phyloP scores from a whole-genome alignment of 2,888 invertebrate species.

The Scaptomyza reducta region DNA sequence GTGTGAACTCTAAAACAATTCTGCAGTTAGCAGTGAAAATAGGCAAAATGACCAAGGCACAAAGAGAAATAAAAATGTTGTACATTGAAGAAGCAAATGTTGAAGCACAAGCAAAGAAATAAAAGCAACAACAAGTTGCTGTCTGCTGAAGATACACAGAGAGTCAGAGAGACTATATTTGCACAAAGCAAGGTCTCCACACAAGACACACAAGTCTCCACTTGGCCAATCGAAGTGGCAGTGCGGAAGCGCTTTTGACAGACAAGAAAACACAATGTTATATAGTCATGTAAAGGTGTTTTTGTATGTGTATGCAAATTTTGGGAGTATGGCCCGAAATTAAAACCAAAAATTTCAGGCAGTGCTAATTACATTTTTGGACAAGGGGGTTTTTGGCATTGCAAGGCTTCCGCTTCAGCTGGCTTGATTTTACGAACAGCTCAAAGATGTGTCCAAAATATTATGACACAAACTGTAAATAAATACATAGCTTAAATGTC shows the following conservation, averaged over 20 bases:
- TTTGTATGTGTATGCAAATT: conserved; percentile 5
- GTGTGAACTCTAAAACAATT: conserved; percentile 42
- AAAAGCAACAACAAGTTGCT: conserved; percentile 73
- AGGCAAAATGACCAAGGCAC: conserved; percentile 38
- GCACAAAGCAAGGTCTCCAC: conserved; percentile 56
- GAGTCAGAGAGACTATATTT: conserved; percentile 48
- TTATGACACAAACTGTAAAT: conserved; percentile 38
- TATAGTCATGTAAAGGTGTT: conserved; percentile 12
- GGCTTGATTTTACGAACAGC: conserved; percentile 48
- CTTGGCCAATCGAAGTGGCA: conserved; percentile 47
- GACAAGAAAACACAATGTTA: conserved; percentile 49
- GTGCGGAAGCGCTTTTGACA: conserved; percentile 52
- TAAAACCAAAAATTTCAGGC: conserved; percentile 40
- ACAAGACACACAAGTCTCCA: conserved; percentile 55
- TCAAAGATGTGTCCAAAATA: conserved; percentile 36
- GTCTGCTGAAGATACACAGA: conserved; percentile 63
- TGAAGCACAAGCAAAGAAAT: conserved; percentile 41
- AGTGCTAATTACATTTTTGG: conserved; percentile 61
- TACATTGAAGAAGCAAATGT: conserved; percentile 21
- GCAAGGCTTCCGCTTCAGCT: conserved; percentile 54
- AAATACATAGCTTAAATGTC: conserved; percentile 55
- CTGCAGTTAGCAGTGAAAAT: conserved; percentile 36
- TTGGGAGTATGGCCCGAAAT: conserved; percentile 46
- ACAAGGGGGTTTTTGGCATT: conserved; percentile 26
- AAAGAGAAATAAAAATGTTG: conserved; percentile 12